Evolutionary conservation across 64 coral and sea anemone species (phyloP), one percentile per base, ranked within the genome.

Genomic region (Hydrozoanthus tunicans): DNA sequence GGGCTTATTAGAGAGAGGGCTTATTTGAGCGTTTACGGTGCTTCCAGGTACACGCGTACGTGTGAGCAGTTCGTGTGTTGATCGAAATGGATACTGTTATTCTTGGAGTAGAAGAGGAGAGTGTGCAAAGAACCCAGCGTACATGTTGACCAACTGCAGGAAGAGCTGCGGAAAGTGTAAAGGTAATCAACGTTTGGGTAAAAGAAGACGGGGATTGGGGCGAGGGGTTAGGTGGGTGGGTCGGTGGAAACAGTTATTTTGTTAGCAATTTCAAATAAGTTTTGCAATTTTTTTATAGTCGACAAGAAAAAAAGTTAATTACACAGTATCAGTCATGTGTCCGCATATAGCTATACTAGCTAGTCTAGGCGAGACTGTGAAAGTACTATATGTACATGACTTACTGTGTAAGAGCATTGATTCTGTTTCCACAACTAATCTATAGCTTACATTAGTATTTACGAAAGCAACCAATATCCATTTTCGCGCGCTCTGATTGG

Each of bases 131-230:
- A 82, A 82, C 20, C 80, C 80, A 0, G 13, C 11, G 51, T 82
- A 64, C 80, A 82, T 82, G 80, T 6, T 27, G 80, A 7, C 15
- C 13, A 27, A 66, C 10, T 82, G 80, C 27, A 62, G 52, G 43
- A 59, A 59, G 56, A 82, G 80, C 12, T 82, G 80, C 7, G 80
- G 80, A 82, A 52, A 6, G 61, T 82, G 80, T 7, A 60, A 61
- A 32, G 80, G 61, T 13, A 59, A 3, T 10, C 24, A 6, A 82
- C 60, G 20, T 6, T 27, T 10, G 32, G 54, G 20, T 14, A 82
- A 82, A 43, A 11, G 43, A 4, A 9, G 26, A 20, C 5, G 17
- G 5, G 12, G 77, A 58, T 17, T 4, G 57, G 10, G 27, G 13
- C 14, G 17, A 3, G 73, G 64, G 64, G 64, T 9, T 9, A 13